A percentile compares a stretch with the other conserved stretches of the same genome.
These are phyloP conservation scores for Deilephila porcellus DNA, from an alignment of 2,888 invertebrate genomes.

Conservation along the genomic window DNA sequence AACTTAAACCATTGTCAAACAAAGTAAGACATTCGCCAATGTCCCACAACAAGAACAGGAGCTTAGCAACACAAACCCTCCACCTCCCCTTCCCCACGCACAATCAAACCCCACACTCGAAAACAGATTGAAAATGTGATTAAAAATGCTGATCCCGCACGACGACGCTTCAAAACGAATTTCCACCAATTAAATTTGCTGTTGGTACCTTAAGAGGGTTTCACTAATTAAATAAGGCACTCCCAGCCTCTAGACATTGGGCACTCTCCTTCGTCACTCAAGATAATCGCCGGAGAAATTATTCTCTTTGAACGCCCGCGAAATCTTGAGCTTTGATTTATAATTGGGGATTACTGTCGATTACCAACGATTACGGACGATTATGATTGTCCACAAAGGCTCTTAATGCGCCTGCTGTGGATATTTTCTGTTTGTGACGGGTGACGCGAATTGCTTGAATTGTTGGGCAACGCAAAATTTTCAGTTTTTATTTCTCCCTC, in stretches of 20 bases:
- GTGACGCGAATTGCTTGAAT: constrained; percentile 29
- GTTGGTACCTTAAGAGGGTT: constrained; percentile 49
- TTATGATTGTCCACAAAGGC: constrained; percentile 9
- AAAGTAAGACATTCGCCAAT: neutral
- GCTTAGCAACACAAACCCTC: neutral
- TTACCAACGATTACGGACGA: constrained; percentile 45
- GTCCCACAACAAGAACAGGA: neutral
- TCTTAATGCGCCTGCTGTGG: constrained; percentile 12
- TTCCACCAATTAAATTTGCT: constrained; percentile 42
- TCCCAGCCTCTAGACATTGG: constrained; percentile 43
- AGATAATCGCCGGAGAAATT: constrained; percentile 76
- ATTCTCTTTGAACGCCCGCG: constrained; percentile 75
- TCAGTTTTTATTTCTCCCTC: too few species aligned
- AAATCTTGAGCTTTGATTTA: constrained; percentile 61
- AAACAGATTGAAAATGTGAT: constrained; percentile 25
- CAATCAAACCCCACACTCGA: constrained; percentile 25
- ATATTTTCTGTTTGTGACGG: constrained; percentile 15
- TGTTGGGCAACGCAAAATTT: too few species aligned
- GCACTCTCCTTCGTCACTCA: constrained; percentile 57
- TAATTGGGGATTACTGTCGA: constrained; percentile 64
- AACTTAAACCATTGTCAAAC: too few species aligned
- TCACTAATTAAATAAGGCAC: constrained; percentile 73
- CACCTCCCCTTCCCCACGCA: neutral
- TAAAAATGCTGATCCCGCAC: constrained; percentile 20
- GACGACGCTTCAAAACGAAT: constrained; percentile 32